Percentiles rank a stretch among this genome's conserved stretches.
phyloP scores from a whole-genome alignment of 2,888 invertebrate genomes.

The Odontocolon sp. region DNA sequence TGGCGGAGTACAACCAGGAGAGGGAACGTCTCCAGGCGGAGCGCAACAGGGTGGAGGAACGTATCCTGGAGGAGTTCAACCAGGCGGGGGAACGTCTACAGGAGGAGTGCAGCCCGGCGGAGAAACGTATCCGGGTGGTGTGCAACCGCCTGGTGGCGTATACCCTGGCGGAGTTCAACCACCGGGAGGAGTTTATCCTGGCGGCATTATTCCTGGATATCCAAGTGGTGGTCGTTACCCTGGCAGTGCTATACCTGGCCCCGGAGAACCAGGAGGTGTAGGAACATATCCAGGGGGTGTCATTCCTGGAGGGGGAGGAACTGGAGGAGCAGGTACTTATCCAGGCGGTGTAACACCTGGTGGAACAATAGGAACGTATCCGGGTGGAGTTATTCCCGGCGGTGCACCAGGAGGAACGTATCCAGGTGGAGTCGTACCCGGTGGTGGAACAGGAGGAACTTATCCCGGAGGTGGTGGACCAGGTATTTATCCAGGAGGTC shows the following conservation, averaged over 20 bases:
- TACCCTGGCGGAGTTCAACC: constrained; percentile 29
- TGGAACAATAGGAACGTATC: background rate
- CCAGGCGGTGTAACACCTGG: constrained; percentile 10
- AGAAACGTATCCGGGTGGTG: constrained; percentile 42
- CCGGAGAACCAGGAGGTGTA: background rate
- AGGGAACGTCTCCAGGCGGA: constrained; percentile 46
- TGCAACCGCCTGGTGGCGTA: too few relatives aligned
- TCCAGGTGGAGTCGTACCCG: constrained; percentile 38
- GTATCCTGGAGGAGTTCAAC: constrained; percentile 37
- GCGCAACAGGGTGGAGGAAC: constrained; percentile 28
- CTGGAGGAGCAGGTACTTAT: constrained; percentile 23
- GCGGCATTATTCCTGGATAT: background rate
- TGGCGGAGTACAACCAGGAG: constrained; percentile 55
- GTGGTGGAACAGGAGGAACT: constrained; percentile 21
- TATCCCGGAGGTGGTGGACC: constrained; percentile 44
- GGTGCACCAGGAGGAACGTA: constrained; percentile 13
- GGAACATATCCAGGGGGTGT: constrained; percentile 50
- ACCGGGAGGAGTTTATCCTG: constrained; percentile 45
- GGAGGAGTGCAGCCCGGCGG: constrained; percentile 22
- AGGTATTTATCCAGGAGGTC: background rate
- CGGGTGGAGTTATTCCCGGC: constrained; percentile 52
- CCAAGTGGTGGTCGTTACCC: constrained; percentile 37
- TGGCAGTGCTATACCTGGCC: constrained; percentile 29
- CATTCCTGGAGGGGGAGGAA: constrained; percentile 7
- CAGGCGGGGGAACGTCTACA: constrained; percentile 40